These are phyloP conservation scores for Penaeus japonicus DNA, from an alignment of 1,140 invertebrate genomes.

Conservation along the genomic window DNA sequence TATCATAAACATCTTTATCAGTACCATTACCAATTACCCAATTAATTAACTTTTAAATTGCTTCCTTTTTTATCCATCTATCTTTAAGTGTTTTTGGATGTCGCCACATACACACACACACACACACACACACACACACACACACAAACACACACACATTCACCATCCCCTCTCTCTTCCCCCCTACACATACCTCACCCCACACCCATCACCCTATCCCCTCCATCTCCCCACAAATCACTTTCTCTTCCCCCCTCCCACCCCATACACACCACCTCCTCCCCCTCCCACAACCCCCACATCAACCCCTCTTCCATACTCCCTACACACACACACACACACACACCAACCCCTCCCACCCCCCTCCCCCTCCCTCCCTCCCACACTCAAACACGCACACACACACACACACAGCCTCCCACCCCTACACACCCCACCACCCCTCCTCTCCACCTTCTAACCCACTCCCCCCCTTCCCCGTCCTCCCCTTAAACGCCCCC, in stretches of 20 bases:
- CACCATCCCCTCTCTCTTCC: background rate
- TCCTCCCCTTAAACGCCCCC: background rate
- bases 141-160: constrained; percentile 15
- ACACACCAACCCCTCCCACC: too few species aligned
- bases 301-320: too few species aligned
- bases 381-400: too few species aligned
- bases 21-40: background rate
- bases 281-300: too few species aligned
- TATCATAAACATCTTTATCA: constrained; percentile 8
- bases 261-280: too few species aligned
- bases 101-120: background rate
- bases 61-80: background rate
- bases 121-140: background rate
- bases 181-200: background rate
- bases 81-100: background rate
- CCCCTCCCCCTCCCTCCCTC: too few species aligned
- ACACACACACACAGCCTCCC: background rate
- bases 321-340: too few species aligned
- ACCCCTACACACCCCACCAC: background rate
- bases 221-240: background rate
- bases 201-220: background rate
- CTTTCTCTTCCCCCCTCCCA: background rate
- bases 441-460: background rate
- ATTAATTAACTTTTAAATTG: background rate
- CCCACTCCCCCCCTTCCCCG: background rate